Base-by-base conservation (phyloP, 2,113 vertebrate species). In the Phalacrocorax aristotelis region DNA sequence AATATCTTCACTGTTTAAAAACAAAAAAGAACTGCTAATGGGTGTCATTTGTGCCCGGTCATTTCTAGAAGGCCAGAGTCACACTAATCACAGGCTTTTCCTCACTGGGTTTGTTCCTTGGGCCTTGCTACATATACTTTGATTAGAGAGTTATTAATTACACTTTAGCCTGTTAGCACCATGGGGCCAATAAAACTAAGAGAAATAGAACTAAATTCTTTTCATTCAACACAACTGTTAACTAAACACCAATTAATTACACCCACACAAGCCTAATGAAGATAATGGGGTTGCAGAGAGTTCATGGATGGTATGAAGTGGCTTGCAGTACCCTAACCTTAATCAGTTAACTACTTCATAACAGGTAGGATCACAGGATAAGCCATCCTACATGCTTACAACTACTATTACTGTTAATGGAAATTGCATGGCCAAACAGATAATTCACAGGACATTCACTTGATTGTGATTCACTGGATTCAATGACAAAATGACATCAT, bases 161-260 rank as follows among this genome's bases (percentile, higher is more conserved):
- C 87, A 91, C 79, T 95, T 95, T 71, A 97, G 94, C 75, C 79
- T 96, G 94, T 96, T 97, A 97, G 84, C 96, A 94, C 94, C 76
- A 85, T 26, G 55, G 75, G 76, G 89, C 89, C 71, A 96, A 97
- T 97, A 97, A 92, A 96, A 93, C 90, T 96, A 96, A 95, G 89
- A 95, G 96, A 97, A 96, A 97, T 79, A 97, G 93, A 96, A 95
- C 87, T 93, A 70, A 97, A 95, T 88, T 94, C 49, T 95, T 96
- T 92, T 94, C 93, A 96, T 95, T 97, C 94, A 97, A 78, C 93
- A 92, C 68, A 90, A 95, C 91, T 96, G 95, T 93, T 96, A 96
- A 96, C 94, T 96, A 94, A 96, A 95, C 76, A 95, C 91, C 95
- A 95, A 97, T 97, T 97, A 97, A 97, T 97, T 97, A 97, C 60